A percentile compares a stretch with the other conserved stretches of the same genome.
Conservation (phyloP, 2,888 invertebrate species). For the Volucella zonaria region DNA sequence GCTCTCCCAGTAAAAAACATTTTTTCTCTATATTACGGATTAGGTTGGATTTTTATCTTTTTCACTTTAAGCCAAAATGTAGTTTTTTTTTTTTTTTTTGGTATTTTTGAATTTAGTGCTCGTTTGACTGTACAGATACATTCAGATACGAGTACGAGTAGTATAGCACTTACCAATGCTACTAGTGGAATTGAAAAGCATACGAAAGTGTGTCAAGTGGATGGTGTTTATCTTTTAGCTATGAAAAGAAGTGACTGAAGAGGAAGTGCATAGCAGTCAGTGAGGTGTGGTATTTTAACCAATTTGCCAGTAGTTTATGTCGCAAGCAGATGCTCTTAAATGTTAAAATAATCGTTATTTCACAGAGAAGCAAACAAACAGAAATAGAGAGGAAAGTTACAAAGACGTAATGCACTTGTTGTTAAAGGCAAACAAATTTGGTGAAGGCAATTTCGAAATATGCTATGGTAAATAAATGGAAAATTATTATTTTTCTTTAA, state of each 20-base stretch:
- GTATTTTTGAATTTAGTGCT: too few species aligned
- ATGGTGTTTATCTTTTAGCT: conserved; percentile 66
- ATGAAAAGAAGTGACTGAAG: conserved; percentile 29
- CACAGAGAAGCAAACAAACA: conserved; percentile 17
- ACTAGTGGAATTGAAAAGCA: conserved; percentile 23
- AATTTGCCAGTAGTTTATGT: conserved; percentile 62
- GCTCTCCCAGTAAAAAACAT: conserved; percentile 32
- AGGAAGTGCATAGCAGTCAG: conserved; percentile 50
- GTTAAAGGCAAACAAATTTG: neutral
- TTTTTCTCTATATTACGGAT: conserved; percentile 18
- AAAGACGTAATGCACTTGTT: conserved; percentile 33
- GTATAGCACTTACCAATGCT: neutral
- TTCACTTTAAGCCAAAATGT: conserved; percentile 40
- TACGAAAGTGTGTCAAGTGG: conserved; percentile 67
- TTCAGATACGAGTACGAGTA: neutral
- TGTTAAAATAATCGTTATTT: conserved; percentile 48
- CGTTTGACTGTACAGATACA: too few species aligned
- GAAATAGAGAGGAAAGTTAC: conserved; percentile 9
- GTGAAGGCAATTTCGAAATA: neutral
- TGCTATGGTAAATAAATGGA: neutral
- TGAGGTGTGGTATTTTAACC: conserved; percentile 61
- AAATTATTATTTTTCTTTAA: conserved; percentile 7
- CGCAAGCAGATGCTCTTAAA: conserved; percentile 63
- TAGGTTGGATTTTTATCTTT: conserved; percentile 31
- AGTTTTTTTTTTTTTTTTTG: conserved; percentile 8